Evolutionary conservation across 2,888 invertebrate species (phyloP), one percentile per base, ranked within the genome.

Genomic region (Stenichneumon culpator): DNA sequence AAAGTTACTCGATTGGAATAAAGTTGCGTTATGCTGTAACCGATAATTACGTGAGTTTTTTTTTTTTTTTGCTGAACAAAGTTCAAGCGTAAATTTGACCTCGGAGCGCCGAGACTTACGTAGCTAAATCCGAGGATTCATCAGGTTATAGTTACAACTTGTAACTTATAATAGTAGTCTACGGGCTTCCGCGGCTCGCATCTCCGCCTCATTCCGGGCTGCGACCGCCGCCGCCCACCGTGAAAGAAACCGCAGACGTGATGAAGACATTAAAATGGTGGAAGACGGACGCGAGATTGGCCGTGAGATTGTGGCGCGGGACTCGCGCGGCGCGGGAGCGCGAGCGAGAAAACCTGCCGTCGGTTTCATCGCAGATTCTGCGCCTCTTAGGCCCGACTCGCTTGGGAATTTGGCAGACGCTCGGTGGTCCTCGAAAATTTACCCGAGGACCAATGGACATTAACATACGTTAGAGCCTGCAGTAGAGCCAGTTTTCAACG

Each of bases 231-330:
- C 87, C 89, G 89, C 89, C 88, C 88, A 87, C 87, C 83, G 85
- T 81, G 87, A 82, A 86, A 82, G 78, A 86, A 88, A 88, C 87
- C 89, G 89, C 88, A 89, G 89, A 90, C 89, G 88, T 89, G 89
- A 91, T 90, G 90, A 90, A 91, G 91, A 91, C 91, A 91, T 91
- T 91, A 91, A 90, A 90, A 90, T 89, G 90, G 89, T 90, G 89
- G 88, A 90, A 90, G 90, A 88, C 87, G 88, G 82, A 87, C 84
- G 86, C 86, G 88, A 89, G 90, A 91, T 91, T 90, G 89, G 84
- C 88, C 87, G 88, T 87, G 90, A 90, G 87, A 88, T 88, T 88
- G 86, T 80, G 79, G 68, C 28, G 81, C 79, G 85, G 72, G 74
- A 78, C 80, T 82, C 79, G 79, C 83, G 57, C 22, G 60, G 47